A percentile compares a stretch with the other conserved stretches of the same genome.
Conservation (phyloP, 2,113 vertebrate species). For the Hemibates koningsi region DNA sequence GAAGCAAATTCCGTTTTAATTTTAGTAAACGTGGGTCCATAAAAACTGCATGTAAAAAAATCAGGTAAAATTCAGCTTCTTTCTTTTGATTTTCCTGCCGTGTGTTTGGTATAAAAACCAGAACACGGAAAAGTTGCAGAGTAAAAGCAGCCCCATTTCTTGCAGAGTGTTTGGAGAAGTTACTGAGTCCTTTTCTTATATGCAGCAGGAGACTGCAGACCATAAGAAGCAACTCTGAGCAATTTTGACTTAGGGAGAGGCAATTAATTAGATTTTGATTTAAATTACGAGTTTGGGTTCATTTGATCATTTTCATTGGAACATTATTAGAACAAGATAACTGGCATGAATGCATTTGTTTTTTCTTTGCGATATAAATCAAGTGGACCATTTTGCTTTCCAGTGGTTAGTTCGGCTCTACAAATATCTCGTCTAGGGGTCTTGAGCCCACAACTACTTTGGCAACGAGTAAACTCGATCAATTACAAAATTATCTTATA, state of each 20-base stretch:
- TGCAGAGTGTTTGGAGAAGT: not conserved
- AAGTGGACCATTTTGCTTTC: not conserved
- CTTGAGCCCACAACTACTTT: not conserved
- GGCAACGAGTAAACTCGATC: not conserved
- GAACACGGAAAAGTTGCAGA: not conserved
- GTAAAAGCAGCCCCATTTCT: not conserved
- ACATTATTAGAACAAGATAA: not conserved
- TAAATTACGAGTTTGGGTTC: not conserved
- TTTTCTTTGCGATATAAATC: not conserved
- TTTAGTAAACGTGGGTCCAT: accelerated
- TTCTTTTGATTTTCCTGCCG: accelerated
- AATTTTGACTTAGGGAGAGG: not conserved
- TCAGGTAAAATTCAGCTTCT: not conserved
- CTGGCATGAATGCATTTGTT: accelerated
- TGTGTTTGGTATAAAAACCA: not conserved
- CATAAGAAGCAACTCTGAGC: not conserved
- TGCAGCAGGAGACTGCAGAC: not conserved
- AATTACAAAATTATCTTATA: not conserved
- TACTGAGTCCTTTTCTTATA: not conserved
- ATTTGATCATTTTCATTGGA: not conserved
- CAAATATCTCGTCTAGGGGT: not conserved
- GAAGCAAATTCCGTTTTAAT: not conserved
- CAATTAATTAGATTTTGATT: not conserved
- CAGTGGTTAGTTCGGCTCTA: not conserved
- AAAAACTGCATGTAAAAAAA: not conserved